Conservation (phyloP, 2,113 vertebrate genomes). For the Misgurnus anguillicaudatus region DNA sequence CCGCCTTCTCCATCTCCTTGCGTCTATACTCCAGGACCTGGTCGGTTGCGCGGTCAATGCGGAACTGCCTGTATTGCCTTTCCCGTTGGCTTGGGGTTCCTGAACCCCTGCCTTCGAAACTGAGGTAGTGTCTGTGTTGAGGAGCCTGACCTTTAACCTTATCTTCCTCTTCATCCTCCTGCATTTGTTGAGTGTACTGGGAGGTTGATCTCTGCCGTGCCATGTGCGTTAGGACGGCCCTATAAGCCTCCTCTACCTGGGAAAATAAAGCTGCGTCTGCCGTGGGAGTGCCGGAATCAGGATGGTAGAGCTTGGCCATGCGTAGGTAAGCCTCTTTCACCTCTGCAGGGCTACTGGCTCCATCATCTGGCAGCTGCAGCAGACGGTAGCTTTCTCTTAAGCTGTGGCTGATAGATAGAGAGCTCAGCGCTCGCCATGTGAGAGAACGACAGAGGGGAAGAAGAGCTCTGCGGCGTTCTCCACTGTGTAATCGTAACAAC, state of each 20-base stretch:
- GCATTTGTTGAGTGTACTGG: slow-evolving; percentile 47
- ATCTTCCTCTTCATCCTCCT: slow-evolving; percentile 74
- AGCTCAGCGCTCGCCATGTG: slow-evolving; percentile 52
- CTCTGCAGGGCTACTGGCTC: slow-evolving; percentile 64
- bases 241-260: slow-evolving; percentile 86
- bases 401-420: slow-evolving; percentile 51
- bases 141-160: slow-evolving; percentile 69
- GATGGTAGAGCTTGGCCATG: slow-evolving; percentile 91
- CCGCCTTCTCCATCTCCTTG: slow-evolving; percentile 75
- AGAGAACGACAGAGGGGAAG: slow-evolving; percentile 5
- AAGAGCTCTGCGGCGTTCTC: slow-evolving; percentile 27
- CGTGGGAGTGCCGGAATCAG: slow-evolving; percentile 79
- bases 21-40: slow-evolving; percentile 85
- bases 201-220: slow-evolving; percentile 49
- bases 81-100: slow-evolving; percentile 91
- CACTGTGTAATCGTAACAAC: slow-evolving; percentile 30
- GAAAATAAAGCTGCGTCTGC: slow-evolving; percentile 80
- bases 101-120: slow-evolving; percentile 86
- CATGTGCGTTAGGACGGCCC: slow-evolving; percentile 77
- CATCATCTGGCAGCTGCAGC: slow-evolving; percentile 67
- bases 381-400: slow-evolving; percentile 70
- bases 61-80: slow-evolving; percentile 87
- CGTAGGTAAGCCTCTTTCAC: slow-evolving; percentile 82
- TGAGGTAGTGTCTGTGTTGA: slow-evolving; percentile 92
- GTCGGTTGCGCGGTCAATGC: slow-evolving; percentile 84